Evolutionary conservation across 2,113 vertebrate genomes (phyloP).

Genomic region (Parotia lawesii): DNA sequence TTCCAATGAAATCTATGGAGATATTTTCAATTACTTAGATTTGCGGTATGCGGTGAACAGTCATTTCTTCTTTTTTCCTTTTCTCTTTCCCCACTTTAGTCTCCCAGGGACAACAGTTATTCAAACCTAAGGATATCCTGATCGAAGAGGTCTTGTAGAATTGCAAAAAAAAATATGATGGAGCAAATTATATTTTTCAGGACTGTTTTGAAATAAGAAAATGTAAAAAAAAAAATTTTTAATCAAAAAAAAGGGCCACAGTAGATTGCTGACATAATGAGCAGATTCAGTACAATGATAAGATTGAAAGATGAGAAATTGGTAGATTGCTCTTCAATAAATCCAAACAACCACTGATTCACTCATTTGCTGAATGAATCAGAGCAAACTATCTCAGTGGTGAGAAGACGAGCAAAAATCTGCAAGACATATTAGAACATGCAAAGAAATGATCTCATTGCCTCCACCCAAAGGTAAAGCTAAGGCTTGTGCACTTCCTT

Average conservation of each 20-base stretch:
- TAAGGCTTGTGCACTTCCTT: slow-evolving; percentile 33
- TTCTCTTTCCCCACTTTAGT: not conserved
- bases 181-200: slow-evolving; percentile 11
- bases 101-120: not conserved
- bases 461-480: slow-evolving; percentile 24
- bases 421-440: slow-evolving; percentile 49
- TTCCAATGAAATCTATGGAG: slow-evolving; percentile 6
- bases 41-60: not conserved
- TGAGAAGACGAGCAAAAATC: not conserved
- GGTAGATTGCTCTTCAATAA: not conserved
- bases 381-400: slow-evolving; percentile 4
- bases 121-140: not conserved
- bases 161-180: not conserved
- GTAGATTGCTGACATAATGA: not conserved
- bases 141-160: slow-evolving; percentile 7
- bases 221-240: not conserved
- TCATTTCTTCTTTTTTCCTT: slow-evolving; percentile 19
- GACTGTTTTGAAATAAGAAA: not conserved
- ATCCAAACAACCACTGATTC: slow-evolving; percentile 15
- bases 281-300: not conserved
- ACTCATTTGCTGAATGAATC: slow-evolving; percentile 30
- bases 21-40: slow-evolving; percentile 29
- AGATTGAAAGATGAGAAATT: not conserved
- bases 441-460: slow-evolving; percentile 38
- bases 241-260: not conserved